Conservation (phyloP, 2,888 invertebrate genomes). For the Spialia ferax region DNA sequence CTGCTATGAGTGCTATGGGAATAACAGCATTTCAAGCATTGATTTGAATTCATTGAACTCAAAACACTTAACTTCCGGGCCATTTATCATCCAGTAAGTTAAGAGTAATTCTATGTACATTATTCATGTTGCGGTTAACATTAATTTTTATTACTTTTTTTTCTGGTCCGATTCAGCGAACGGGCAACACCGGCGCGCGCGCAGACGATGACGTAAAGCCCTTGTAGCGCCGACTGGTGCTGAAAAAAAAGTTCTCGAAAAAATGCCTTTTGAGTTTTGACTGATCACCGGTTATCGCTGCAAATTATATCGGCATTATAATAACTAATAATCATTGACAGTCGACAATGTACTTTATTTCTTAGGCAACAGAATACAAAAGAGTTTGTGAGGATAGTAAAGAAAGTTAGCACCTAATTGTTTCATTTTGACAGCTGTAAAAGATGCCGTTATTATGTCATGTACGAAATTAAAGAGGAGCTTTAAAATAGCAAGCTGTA, state of each 20-base stretch:
- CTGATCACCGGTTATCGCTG: slow-evolving; percentile 52
- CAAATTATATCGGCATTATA: slow-evolving; percentile 31
- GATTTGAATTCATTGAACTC: slow-evolving; percentile 18
- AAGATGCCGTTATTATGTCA: slow-evolving; percentile 12
- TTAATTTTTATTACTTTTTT: slow-evolving; percentile 48
- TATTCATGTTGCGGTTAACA: slow-evolving; percentile 47
- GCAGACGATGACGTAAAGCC: slow-evolving; percentile 79
- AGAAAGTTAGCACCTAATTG: slow-evolving; percentile 8
- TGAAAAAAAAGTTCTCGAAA: slow-evolving; percentile 52
- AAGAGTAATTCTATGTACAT: slow-evolving; percentile 36
- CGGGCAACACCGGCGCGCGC: slow-evolving; percentile 56
- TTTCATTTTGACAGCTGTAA: slow-evolving; percentile 30
- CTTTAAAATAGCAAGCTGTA: slow-evolving; percentile 5
- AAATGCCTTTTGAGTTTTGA: slow-evolving; percentile 57
- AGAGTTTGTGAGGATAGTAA: neutral
- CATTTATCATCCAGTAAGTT: slow-evolving; percentile 20
- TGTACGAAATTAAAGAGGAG: neutral
- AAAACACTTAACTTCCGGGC: slow-evolving; percentile 13
- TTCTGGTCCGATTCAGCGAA: slow-evolving; percentile 47
- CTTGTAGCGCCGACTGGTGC: slow-evolving; percentile 50
- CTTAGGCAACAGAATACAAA: slow-evolving; percentile 7
- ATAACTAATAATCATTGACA: neutral
- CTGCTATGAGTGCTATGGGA: neutral
- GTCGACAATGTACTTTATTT: slow-evolving; percentile 6
- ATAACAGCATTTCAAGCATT: neutral